phyloP scores from a whole-genome alignment of 2,797 vertebrate genomes.

The Pangasius djambal region DNA sequence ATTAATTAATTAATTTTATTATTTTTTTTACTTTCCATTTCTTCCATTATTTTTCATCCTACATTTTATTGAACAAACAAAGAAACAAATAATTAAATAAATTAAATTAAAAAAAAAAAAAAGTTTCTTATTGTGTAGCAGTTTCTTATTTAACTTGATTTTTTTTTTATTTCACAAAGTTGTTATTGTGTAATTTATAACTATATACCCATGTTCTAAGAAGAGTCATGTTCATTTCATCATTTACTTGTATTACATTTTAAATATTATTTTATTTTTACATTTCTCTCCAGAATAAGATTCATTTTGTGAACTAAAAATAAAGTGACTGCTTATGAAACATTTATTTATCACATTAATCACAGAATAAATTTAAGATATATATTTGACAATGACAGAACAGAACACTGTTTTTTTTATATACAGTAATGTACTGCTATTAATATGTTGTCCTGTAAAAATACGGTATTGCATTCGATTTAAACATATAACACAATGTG shows the following conservation, averaged over 20 bases:
- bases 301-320: not conserved
- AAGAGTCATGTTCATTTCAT: not conserved
- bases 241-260: not conserved
- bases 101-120: too few species aligned
- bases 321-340: not conserved
- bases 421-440: not conserved
- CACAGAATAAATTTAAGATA: not conserved
- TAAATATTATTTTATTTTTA: not conserved
- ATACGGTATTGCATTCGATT: not conserved
- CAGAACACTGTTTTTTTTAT: too few species aligned
- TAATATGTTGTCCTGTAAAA: not conserved
- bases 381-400: not conserved
- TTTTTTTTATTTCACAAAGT: not conserved
- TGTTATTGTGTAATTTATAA: not conserved
- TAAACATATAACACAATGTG: not conserved
- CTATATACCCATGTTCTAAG: not conserved
- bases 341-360: not conserved
- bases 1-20: not conserved
- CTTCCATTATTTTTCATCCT: not conserved
- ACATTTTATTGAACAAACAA: not conserved
- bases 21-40: not conserved
- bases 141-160: not conserved
- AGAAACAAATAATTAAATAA: not conserved
- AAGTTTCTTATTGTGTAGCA: not conserved
- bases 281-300: not conserved